Conservation (phyloP, 2,113 vertebrate species). For the Pedionomus torquatus region DNA sequence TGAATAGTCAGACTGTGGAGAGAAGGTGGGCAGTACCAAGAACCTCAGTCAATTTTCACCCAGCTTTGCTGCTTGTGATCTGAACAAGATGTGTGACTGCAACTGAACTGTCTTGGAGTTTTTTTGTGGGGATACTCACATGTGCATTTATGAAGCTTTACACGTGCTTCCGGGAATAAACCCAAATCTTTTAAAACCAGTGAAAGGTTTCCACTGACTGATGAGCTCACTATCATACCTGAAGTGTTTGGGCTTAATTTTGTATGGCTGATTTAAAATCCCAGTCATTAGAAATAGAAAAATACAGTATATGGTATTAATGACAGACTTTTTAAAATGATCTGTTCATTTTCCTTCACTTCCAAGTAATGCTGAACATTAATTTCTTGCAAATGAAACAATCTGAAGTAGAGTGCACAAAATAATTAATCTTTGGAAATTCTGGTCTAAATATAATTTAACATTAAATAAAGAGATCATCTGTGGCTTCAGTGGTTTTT, state of each 20-base stretch:
- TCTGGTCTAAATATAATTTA: conserved; percentile 37
- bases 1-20: background rate
- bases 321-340: background rate
- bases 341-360: conserved; percentile 12
- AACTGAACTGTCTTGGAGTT: background rate
- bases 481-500: background rate
- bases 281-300: background rate
- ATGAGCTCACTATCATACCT: background rate
- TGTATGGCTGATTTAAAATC: background rate
- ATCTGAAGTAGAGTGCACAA: background rate
- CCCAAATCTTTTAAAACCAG: background rate
- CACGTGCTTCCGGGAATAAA: background rate
- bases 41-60: background rate
- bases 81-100: background rate
- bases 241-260: background rate
- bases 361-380: conserved; percentile 22
- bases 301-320: background rate
- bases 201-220: background rate
- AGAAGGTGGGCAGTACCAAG: background rate
- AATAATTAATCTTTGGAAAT: conserved; percentile 52
- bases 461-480: conserved; percentile 53
- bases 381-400: conserved; percentile 45
- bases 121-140: background rate
- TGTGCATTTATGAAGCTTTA: background rate
- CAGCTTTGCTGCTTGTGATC: background rate